These are phyloP conservation scores for Ectemnius lituratus DNA, from an alignment of 2,888 invertebrate species.

Conservation along the genomic window DNA sequence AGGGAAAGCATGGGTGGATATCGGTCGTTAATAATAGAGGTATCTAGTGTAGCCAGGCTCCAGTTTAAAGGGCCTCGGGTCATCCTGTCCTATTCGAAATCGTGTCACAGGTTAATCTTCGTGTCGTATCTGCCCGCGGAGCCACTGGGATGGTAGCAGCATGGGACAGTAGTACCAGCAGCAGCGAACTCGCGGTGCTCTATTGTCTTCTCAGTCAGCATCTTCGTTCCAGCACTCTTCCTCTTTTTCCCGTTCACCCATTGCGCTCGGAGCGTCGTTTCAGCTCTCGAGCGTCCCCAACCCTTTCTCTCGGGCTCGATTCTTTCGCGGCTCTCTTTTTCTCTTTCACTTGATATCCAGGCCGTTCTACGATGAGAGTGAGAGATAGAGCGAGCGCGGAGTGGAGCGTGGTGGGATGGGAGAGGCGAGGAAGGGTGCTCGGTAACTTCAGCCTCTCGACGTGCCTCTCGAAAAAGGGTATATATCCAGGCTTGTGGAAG, in stretches of 20 bases:
- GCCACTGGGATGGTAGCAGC: conserved; percentile 9
- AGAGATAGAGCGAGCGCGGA: too few relatives aligned
- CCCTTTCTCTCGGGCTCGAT: conserved; percentile 24
- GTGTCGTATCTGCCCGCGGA: conserved; percentile 46
- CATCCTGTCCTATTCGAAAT: conserved; percentile 10
- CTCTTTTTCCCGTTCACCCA: conserved; percentile 32
- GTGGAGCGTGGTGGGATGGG: too few relatives aligned
- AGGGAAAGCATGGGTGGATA: neutral
- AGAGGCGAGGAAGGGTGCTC: conserved; percentile 7
- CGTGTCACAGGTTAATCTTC: conserved; percentile 52
- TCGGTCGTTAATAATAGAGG: conserved; percentile 11
- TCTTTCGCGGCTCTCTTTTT: conserved; percentile 14
- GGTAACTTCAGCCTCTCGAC: conserved; percentile 33
- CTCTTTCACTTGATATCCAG: neutral
- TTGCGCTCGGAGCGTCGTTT: conserved; percentile 19
- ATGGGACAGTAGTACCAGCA: too few relatives aligned
- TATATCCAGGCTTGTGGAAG: conserved; percentile 28
- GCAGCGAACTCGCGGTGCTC: conserved; percentile 25
- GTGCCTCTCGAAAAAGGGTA: conserved; percentile 47
- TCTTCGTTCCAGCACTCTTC: conserved; percentile 33
- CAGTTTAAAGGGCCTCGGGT: conserved; percentile 13
- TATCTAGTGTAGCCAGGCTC: neutral
- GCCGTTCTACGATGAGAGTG: too few relatives aligned
- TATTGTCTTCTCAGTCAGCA: conserved; percentile 53
- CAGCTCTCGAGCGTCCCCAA: conserved; percentile 11